Evolutionary conservation across 2,888 invertebrate species (phyloP).

Genomic region (Lymantria dispar): DNA sequence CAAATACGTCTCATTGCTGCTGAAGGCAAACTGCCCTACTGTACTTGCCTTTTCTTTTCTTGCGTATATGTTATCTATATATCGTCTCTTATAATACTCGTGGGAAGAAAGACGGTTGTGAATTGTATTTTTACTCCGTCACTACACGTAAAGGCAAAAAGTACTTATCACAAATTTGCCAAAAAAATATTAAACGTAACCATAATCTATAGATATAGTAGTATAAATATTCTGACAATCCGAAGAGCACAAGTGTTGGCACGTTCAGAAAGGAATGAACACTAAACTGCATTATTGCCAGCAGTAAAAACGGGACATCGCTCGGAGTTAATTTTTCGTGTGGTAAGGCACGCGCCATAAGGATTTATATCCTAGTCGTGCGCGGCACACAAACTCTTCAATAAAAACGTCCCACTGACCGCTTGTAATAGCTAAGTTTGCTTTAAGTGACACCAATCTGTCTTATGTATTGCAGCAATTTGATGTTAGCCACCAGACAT

Average conservation of each 20-base stretch:
- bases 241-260: constrained; percentile 26
- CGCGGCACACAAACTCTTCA: constrained; percentile 41
- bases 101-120: too few relatives aligned
- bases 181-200: too few relatives aligned
- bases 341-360: constrained; percentile 48
- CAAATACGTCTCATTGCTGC: too few relatives aligned
- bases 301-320: constrained; percentile 53
- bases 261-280: constrained; percentile 43
- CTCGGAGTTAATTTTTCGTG: constrained; percentile 62
- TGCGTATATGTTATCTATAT: too few relatives aligned
- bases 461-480: constrained; percentile 6
- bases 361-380: constrained; percentile 60
- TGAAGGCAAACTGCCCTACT: too few relatives aligned
- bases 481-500: too few relatives aligned
- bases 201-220: not conserved
- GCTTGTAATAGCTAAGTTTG: constrained; percentile 24
- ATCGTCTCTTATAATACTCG: too few relatives aligned
- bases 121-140: too few relatives aligned
- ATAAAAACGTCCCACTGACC: constrained; percentile 55
- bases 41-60: too few relatives aligned
- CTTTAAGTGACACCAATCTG: constrained; percentile 28
- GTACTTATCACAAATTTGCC: too few relatives aligned
- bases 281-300: constrained; percentile 51
- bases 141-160: too few relatives aligned
- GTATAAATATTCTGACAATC: constrained; percentile 7